Evolutionary conservation across 2,113 vertebrate species (phyloP).

Genomic region (Mormyrus lacerda): DNA sequence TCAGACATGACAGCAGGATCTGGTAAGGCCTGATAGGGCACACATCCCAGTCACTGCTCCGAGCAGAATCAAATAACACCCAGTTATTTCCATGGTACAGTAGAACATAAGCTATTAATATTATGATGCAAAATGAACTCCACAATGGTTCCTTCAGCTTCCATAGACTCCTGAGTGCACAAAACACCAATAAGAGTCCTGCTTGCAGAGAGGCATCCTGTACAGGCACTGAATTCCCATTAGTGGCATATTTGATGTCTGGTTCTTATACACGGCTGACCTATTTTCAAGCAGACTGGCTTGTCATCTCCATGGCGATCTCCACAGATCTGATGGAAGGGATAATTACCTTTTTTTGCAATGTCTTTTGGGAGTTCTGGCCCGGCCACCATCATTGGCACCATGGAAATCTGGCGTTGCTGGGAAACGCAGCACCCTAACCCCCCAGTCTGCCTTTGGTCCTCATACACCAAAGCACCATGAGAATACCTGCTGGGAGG

Average conservation of each 20-base stretch:
- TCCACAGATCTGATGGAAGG: slow-evolving; percentile 9
- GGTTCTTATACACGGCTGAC: neutral
- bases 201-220: neutral
- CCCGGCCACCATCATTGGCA: neutral
- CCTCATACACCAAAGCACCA: neutral
- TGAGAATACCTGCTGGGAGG: neutral
- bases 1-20: neutral
- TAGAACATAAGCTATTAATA: neutral
- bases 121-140: neutral
- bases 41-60: neutral
- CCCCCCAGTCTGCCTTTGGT: neutral
- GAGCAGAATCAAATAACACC: neutral
- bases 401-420: slow-evolving; percentile 8
- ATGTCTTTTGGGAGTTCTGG: neutral
- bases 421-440: neutral
- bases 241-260: neutral
- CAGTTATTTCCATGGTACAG: neutral
- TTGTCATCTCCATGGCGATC: slow-evolving; percentile 3
- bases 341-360: slow-evolving; percentile 17
- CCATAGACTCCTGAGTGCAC: neutral
- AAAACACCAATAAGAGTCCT: neutral
- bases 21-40: neutral
- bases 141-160: neutral
- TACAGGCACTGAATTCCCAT: neutral
- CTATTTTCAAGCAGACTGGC: slow-evolving; percentile 1